Evolutionary conservation across 1,140 invertebrate species (phyloP), one percentile per base, ranked within the genome.

Genomic region (Hormaphis cornu): DNA sequence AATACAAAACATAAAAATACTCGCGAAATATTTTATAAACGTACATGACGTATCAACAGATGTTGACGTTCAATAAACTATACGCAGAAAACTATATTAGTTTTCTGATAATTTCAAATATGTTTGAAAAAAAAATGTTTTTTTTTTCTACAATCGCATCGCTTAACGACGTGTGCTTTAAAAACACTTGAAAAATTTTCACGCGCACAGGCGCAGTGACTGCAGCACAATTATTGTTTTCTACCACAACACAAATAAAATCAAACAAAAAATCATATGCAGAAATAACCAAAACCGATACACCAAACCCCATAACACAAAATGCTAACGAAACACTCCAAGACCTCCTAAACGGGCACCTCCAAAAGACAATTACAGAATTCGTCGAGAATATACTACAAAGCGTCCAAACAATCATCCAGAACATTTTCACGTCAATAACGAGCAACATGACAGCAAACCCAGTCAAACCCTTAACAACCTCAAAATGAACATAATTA

Each of bases 261-360:
- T 4, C 16, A 53, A 30, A 53, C 52, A 28, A 28, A 28, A 53
- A n/a, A 30, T 28, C 52, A 33, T 53, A 53, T 18, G 52, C 20
- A 48, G 46, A 48, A 48, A 48, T 48, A 22, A 48, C 46, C 46
- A 48, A 24, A 48, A 48, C 52, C 28, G 28, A 53, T 53, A 53
- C 30, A 33, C 24, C 52, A 30, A 53, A 33, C 14, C 8, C 9
- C 1, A 53, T 8, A 53, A 53, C 16, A 52, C 28, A 53, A 28
- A 53, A 20, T 16, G 30, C 52, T 8, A 30, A 53, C 30, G 1
- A 53, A 53, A 26, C 28, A 53, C 28, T 33, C 24, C 16, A 53
- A n/a, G 52, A 18, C 52, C 16, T 53, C 20, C 52, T 53, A 53
- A 53, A 53, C 28, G 7, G 9, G n/a, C 24, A 53, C 28, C 26